Conservation (phyloP, 2,888 invertebrate genomes). For the Agrotis exclamationis region DNA sequence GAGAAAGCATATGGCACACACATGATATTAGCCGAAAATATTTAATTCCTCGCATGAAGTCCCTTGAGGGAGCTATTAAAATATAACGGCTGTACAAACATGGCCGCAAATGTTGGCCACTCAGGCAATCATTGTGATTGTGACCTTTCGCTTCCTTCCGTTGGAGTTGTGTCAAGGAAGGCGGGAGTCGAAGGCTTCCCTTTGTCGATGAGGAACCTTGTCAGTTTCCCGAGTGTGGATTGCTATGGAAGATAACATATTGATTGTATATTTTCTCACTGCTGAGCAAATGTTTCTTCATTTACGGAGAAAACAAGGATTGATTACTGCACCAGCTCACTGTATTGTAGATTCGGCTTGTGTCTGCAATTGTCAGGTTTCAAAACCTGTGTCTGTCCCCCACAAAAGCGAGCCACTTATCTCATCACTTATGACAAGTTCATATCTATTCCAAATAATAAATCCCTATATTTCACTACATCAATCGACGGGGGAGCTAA, state of each 20-base stretch:
- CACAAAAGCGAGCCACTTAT: neutral
- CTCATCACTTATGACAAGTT: neutral
- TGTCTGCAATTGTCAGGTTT: neutral
- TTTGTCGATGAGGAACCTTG: slow-evolving; percentile 41
- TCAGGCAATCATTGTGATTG: slow-evolving; percentile 19
- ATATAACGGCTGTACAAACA: slow-evolving; percentile 24
- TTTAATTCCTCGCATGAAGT: slow-evolving; percentile 23
- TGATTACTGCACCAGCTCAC: neutral
- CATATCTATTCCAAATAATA: slow-evolving; percentile 11
- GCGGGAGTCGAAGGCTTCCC: slow-evolving; percentile 36
- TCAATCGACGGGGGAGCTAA: neutral
- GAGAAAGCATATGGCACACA: slow-evolving; percentile 57
- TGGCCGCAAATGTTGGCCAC: slow-evolving; percentile 14
- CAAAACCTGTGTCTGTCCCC: neutral
- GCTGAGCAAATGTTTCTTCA: neutral
- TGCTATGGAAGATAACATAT: neutral
- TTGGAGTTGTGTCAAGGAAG: slow-evolving; percentile 23
- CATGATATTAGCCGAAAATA: slow-evolving; percentile 46
- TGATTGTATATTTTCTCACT: neutral
- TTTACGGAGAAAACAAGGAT: neutral
- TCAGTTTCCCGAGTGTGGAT: slow-evolving; percentile 15
- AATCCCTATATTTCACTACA: neutral
- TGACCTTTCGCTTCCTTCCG: slow-evolving; percentile 42
- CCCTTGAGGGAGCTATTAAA: slow-evolving; percentile 40
- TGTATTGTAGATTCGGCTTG: neutral